Percentiles rank a stretch among this genome's conserved stretches.
Evolutionary conservation across 2,797 vertebrate genomes (phyloP).

Genomic region (Cacajao melanocephalus): DNA sequence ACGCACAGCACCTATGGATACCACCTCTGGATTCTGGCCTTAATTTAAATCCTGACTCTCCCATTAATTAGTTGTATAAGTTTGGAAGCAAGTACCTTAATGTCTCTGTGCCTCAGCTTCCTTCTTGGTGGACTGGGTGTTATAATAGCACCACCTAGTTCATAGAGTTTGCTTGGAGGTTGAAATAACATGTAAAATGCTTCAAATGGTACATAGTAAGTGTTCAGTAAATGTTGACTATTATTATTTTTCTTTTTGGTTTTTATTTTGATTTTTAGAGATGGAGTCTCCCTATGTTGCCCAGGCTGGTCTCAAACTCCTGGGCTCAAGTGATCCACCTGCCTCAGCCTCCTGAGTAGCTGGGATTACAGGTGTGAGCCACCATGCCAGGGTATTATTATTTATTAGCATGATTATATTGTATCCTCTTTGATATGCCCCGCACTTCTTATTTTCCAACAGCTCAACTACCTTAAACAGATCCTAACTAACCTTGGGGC

Average conservation of each 20-base stretch:
- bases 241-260: neutral
- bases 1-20: neutral
- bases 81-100: slow-evolving; percentile 13
- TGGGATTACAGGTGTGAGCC: no score
- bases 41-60: neutral
- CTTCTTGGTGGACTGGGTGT: neutral
- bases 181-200: neutral
- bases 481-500: neutral
- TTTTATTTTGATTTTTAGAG: no score
- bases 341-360: no score
- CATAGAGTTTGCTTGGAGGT: neutral
- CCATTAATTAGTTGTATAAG: neutral
- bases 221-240: neutral
- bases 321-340: no score
- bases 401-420: neutral
- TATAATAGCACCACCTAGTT: neutral
- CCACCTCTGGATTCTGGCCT: neutral
- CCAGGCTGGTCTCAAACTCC: no score
- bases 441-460: neutral
- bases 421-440: slow-evolving; percentile 5
- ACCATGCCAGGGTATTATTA: no score
- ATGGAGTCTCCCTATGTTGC: no score
- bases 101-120: neutral
- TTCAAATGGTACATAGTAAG: neutral
- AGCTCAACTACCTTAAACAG: neutral